Evolutionary conservation across 2,113 vertebrate genomes (phyloP), one percentile per base, ranked within the genome.

Genomic region (Notothenia rossii): DNA sequence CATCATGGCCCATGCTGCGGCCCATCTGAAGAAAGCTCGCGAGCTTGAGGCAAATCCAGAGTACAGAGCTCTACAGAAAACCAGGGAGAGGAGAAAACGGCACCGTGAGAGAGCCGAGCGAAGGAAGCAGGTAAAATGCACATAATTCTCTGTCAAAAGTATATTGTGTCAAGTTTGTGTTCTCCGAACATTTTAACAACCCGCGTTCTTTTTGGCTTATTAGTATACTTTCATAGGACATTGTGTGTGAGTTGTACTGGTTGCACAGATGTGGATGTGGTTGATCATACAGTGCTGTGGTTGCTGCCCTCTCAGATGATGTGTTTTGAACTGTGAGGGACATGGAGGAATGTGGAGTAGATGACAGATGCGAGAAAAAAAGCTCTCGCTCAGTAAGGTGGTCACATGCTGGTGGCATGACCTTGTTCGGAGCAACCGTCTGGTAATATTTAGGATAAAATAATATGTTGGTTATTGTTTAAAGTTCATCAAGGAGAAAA

Each of bases 21-120:
- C 98, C 85, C 98, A 97, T 82, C 96, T 99, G 92, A 99, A 99
- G 95, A 99, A 98, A 95, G 96, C 97, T 86, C 95, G 97, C 14
- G 97, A 99, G 84, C 93, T 97, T 15, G 98, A 99, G 29, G 78
- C 91, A 95, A 33, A 88, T 18, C 72, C 86, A 9, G 94, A 95
- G 60, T 92, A 94, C 62, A 85, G 68, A 7, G 96, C 97, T 71
- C 76, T 95, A 1, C 89, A 91, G 70, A 96, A 96, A 84, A 97
- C 97, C 86, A 96, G 95, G 79, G 97, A 98, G 85, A 96, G 93
- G 66, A 96, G 97, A 85, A 95, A 93, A 84, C 96, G 96, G 85
- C 95, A 96, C 83, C 94, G 96, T 67, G 96, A 97, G 60, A 94
- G 94, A 33, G 94, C 95, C n/a, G 96, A 97, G 90, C 94, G 96